A percentile compares a stretch with the other conserved stretches of the same genome.
Conservation (phyloP, 2,888 invertebrate genomes). For the Drosophila subquinaria region DNA sequence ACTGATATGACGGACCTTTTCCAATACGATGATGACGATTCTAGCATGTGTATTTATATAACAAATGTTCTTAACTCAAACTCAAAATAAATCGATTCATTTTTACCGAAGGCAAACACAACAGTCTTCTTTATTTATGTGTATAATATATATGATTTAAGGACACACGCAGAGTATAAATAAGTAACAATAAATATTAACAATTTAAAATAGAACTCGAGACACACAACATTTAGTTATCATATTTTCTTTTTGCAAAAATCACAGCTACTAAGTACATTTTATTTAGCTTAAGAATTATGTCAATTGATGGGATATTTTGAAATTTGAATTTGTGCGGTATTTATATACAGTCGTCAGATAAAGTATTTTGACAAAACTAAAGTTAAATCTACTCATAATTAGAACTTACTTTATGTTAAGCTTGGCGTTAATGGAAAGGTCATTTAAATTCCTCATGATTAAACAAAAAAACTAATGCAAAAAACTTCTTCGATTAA, state of each 20-base stretch:
- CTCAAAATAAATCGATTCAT: neutral
- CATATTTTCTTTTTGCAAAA: conserved; percentile 1
- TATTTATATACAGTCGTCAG: neutral
- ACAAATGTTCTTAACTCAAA: conserved; percentile 58
- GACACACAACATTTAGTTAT: conserved; percentile 30
- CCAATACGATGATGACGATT: conserved; percentile 42
- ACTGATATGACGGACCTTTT: conserved; percentile 21
- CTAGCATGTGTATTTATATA: conserved; percentile 36
- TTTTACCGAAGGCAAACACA: conserved; percentile 14
- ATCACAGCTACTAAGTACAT: conserved; percentile 57
- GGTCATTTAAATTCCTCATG: no score
- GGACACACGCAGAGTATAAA: conserved; percentile 31
- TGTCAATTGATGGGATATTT: conserved; percentile 25
- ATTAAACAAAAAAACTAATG: no score
- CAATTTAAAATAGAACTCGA: conserved; percentile 19
- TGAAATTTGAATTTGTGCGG: conserved; percentile 14
- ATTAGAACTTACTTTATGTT: no score
- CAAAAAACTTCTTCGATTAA: no score
- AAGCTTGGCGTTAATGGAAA: no score
- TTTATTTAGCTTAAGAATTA: conserved; percentile 29
- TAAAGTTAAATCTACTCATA: no score
- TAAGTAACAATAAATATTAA: conserved; percentile 19
- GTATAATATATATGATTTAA: conserved; percentile 12
- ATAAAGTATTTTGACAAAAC: no score
- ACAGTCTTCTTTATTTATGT: conserved; percentile 22